Base-by-base conservation (phyloP, 2,888 invertebrate species). In the Agapostemon virescens region DNA sequence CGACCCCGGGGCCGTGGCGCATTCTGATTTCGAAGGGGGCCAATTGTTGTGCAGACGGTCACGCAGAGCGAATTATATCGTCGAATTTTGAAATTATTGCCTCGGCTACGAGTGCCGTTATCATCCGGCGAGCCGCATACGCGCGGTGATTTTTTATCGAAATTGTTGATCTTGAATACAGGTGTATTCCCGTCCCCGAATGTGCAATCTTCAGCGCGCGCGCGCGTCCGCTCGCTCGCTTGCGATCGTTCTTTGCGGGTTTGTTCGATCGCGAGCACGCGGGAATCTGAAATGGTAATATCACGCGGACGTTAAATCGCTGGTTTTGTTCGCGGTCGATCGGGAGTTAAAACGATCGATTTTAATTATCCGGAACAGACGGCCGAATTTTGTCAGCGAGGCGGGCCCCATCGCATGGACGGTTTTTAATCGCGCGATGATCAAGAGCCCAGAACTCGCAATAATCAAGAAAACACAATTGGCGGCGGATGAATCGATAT, bases 61-160 rank as follows among this genome's bases (percentile, higher is more conserved):
- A 55, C 70, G 42, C 69, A 42, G 69, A 77, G 63, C 45, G 72
- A 82, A 85, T 85, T 85, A 85, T 78, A 74, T 78, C 77, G 78
- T 80, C 76, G 68, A 84, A 83, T 80, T 85, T 85, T 85, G 78
- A 76, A 82, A 85, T 81, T 79, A 85, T 77, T 78, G 79, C 58
- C 40, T 17, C n/a, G 69, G 17, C 23, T 26, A 20, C 38, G 33
- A 68, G 61, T 45, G 23, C 58, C 69, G 36, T 58, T 82, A 42
- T 33, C 80, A 67, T 64, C 66, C 52, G 13, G 20, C 36, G 69
- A 20, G 38, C 70, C n/a, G 23, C 26, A 36, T 52, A 42, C 17
- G 55, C 20, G 11, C 58, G 26, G 30, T 70, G 64, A 72, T 74
- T 72, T 80, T 81, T 77, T 58, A 11, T 30, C 68, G 67, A 64